Evolutionary conservation across 2,113 vertebrate species (phyloP).

Genomic region (Labrus mixtus): DNA sequence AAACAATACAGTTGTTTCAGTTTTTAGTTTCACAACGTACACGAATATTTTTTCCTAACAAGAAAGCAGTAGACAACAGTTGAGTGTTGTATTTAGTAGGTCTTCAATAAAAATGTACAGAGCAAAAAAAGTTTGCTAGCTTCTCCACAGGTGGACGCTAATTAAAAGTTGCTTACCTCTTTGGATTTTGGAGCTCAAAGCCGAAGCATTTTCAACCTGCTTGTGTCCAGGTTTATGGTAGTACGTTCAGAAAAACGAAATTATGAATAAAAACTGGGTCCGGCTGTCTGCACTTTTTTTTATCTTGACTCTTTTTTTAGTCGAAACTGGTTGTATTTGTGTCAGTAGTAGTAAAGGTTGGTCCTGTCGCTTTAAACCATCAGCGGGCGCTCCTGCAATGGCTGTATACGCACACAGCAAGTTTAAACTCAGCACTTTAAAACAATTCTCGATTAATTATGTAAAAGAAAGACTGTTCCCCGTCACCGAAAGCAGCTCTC

Average conservation of each 20-base stretch:
- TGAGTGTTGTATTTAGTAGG: too few species aligned
- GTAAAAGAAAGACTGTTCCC: not conserved
- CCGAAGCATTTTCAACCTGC: conserved; percentile 10
- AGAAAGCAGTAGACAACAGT: not conserved
- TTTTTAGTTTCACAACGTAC: too few species aligned
- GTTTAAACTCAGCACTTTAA: not conserved
- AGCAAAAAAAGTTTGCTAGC: not conserved
- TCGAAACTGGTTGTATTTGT: not conserved
- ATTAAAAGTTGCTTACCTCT: conserved; percentile 59
- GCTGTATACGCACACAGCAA: not conserved
- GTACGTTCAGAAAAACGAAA: not conserved
- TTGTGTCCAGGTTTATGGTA: not conserved
- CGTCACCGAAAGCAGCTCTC: conserved; percentile 13
- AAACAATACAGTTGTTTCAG: too few species aligned
- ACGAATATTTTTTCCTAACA: not conserved
- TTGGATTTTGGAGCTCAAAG: conserved; percentile 37
- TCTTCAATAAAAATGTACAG: not conserved
- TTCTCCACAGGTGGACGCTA: not conserved
- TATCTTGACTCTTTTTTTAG: not conserved
- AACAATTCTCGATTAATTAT: not conserved
- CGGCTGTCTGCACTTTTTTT: not conserved
- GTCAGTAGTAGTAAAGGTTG: not conserved
- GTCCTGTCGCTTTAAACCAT: not conserved
- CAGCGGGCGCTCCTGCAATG: conserved; percentile 11
- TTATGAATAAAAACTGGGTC: not conserved